Conservation (phyloP, 1,140 invertebrate genomes). For the Tetragnatha versicolor region DNA sequence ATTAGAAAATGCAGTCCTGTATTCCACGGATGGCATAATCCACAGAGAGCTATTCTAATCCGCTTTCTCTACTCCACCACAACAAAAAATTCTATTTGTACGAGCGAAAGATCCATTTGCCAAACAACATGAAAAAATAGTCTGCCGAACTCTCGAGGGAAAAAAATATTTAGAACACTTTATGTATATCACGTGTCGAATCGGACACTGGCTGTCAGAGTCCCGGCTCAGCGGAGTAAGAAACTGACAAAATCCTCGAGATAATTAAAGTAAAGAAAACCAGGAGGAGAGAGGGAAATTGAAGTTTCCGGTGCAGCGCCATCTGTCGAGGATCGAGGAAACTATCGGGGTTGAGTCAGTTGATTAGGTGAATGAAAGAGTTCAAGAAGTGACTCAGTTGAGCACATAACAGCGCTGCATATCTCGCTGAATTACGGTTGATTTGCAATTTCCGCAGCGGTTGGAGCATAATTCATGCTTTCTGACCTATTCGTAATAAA, state of each 20-base stretch:
- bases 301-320: slow-evolving; percentile 1
- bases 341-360: neutral
- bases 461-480: too few species aligned
- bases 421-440: neutral
- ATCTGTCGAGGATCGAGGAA: neutral
- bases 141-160: neutral
- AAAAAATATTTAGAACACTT: neutral
- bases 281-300: neutral
- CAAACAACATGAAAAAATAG: neutral
- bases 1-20: too few species aligned
- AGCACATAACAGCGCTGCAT: too few species aligned
- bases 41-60: too few species aligned
- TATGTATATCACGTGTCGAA: slow-evolving; percentile 16
- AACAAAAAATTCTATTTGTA: slow-evolving; percentile 6
- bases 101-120: slow-evolving; percentile 8
- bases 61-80: neutral
- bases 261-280: neutral
- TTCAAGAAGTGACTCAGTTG: slow-evolving; percentile 13
- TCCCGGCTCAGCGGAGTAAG: neutral
- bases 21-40: too few species aligned
- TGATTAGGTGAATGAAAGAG: slow-evolving; percentile 13
- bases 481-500: too few species aligned
- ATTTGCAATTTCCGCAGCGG: slow-evolving; percentile 12
- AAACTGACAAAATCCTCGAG: slow-evolving; percentile 1
- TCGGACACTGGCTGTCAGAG: slow-evolving; percentile 8